phyloP scores from a whole-genome alignment of 2,113 vertebrate genomes.

The Myotis davidii region DNA sequence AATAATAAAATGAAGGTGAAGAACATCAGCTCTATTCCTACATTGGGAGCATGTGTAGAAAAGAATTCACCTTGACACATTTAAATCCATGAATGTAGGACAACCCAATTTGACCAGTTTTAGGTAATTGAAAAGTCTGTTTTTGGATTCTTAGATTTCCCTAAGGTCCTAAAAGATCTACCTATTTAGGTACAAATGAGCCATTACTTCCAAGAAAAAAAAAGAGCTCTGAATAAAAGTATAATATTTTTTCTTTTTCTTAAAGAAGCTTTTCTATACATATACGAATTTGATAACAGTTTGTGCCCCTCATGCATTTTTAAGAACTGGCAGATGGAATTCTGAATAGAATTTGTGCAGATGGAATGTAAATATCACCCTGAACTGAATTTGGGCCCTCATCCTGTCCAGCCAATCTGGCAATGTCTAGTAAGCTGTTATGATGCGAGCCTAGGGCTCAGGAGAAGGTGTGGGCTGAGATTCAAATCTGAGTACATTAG shows the following conservation, averaged over 20 bases:
- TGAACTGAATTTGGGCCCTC: not conserved
- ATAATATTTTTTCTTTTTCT: conserved; percentile 17
- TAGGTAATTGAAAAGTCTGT: not conserved
- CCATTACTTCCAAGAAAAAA: conserved; percentile 22
- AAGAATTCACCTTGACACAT: conserved; percentile 55
- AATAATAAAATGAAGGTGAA: not conserved
- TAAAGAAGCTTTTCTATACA: not conserved
- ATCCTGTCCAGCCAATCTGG: conserved; percentile 18
- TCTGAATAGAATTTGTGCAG: conserved; percentile 36
- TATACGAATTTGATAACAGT: conserved; percentile 5
- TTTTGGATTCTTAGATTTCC: conserved; percentile 55
- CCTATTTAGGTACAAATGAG: not conserved
- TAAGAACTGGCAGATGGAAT: conserved; percentile 17
- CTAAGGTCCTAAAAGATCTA: conserved; percentile 11
- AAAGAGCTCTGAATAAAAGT: conserved; percentile 28
- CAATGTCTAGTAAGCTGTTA: not conserved
- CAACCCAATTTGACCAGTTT: conserved; percentile 19
- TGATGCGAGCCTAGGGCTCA: not conserved
- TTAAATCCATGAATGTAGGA: conserved; percentile 61
- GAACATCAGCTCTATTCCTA: not conserved
- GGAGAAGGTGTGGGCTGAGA: not conserved
- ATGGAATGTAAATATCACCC: not conserved
- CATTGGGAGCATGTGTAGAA: not conserved
- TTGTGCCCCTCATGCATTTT: not conserved
- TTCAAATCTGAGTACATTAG: not conserved